These are phyloP conservation scores for Gari tellinella DNA, from an alignment of 2,888 invertebrate species.

Conservation along the genomic window DNA sequence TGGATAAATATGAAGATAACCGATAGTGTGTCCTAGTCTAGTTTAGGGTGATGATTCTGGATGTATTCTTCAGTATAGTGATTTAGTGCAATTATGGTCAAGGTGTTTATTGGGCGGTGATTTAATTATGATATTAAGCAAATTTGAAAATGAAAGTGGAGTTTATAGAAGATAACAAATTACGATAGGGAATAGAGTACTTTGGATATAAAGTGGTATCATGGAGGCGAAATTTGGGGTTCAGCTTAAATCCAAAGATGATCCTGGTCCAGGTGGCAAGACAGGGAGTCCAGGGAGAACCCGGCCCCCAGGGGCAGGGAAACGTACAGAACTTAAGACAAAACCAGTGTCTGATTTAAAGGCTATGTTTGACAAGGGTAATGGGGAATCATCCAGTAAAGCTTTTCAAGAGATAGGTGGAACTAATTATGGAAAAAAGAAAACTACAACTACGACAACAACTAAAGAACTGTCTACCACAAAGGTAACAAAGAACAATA, in stretches of 20 bases:
- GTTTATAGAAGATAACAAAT: too few relatives aligned
- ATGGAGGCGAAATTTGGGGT: conserved; percentile 56
- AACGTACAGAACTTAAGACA: conserved; percentile 45
- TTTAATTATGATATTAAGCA: too few relatives aligned
- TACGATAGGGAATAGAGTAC: too few relatives aligned
- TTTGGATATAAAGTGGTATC: background rate
- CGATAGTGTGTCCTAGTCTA: too few relatives aligned
- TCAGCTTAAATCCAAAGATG: conserved; percentile 44
- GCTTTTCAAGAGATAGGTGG: conserved; percentile 11
- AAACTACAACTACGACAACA: conserved; percentile 13
- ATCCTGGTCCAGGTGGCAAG: background rate
- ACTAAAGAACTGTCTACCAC: conserved; percentile 1
- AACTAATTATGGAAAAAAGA: background rate
- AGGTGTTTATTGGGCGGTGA: too few relatives aligned
- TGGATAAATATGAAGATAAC: too few relatives aligned
- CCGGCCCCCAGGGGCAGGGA: conserved; percentile 21
- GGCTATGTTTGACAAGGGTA: conserved; percentile 56
- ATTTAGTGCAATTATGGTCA: too few relatives aligned
- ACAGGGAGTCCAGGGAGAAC: background rate
- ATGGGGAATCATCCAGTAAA: conserved; percentile 17
- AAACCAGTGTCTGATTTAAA: conserved; percentile 58
- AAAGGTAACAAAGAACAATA: conserved; percentile 1
- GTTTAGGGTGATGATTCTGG: too few relatives aligned
- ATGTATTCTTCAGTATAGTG: too few relatives aligned
- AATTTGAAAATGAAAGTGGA: too few relatives aligned